Percentiles rank a stretch among this genome's conserved stretches.
Conservation (phyloP, 2,888 invertebrate species). For the Hemistola chrysoprasaria region DNA sequence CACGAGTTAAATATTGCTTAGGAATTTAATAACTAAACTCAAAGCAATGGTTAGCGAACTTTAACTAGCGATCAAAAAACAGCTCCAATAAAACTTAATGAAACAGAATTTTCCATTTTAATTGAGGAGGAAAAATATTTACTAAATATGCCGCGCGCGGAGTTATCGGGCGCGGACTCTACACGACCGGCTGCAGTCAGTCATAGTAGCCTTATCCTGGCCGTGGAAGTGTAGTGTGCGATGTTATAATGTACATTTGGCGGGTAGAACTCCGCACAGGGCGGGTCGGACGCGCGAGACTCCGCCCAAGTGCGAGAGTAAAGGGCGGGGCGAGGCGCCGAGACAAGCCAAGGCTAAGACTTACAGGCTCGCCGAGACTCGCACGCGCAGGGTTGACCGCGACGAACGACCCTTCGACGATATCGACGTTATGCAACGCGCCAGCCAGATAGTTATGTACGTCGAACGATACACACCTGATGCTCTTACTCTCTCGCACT, state of each 20-base stretch:
- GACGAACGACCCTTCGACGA: constrained; percentile 86
- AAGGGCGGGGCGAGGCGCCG: constrained; percentile 41
- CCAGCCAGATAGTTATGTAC: constrained; percentile 94
- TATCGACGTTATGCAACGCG: constrained; percentile 91
- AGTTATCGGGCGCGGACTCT: no score
- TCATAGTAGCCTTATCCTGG: no score
- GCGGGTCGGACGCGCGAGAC: constrained; percentile 51
- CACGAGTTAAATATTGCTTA: no score
- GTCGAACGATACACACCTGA: constrained; percentile 52
- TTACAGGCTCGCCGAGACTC: constrained; percentile 74
- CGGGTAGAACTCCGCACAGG: constrained; percentile 57
- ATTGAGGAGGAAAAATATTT: no score
- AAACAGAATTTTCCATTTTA: no score
- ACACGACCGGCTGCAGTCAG: no score
- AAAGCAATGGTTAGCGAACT: no score
- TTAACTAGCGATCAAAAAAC: no score
- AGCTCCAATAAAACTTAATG: no score
- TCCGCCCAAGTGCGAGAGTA: constrained; percentile 42
- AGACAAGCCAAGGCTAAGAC: constrained; percentile 57
- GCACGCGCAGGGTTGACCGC: constrained; percentile 74
- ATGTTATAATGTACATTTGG: constrained; percentile 45
- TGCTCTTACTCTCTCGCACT: constrained; percentile 49
- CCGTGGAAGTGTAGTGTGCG: no score
- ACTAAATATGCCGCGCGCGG: no score
- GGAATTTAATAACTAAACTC: no score